Conservation (phyloP, 2,113 vertebrate genomes). For the Podarcis raffonei region DNA sequence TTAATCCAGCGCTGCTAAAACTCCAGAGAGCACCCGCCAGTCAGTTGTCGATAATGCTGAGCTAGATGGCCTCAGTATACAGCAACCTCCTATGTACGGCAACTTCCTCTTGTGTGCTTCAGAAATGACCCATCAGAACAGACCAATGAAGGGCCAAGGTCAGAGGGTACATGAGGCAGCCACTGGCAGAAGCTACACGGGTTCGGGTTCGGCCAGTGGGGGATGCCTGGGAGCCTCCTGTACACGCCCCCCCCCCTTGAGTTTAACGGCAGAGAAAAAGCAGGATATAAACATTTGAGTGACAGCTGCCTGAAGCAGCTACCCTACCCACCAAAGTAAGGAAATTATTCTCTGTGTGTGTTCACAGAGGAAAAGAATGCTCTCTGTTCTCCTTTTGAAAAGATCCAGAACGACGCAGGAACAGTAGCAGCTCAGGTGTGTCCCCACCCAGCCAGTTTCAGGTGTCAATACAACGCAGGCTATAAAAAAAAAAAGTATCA, state of each 20-base stretch:
- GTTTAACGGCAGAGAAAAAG: no score
- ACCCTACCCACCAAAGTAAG: background rate
- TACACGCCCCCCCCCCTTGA: background rate
- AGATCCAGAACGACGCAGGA: background rate
- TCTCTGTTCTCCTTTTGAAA: background rate
- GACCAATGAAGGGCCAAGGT: background rate
- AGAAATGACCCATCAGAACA: background rate
- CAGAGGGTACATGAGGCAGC: background rate
- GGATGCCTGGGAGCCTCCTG: background rate
- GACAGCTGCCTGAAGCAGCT: background rate
- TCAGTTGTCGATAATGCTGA: no score
- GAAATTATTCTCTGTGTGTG: background rate
- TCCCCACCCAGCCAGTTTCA: background rate
- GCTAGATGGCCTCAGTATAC: no score
- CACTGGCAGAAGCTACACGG: background rate
- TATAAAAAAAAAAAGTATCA: background rate
- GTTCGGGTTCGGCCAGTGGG: background rate
- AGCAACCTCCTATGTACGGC: no score
- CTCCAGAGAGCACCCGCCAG: no score
- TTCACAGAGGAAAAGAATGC: background rate
- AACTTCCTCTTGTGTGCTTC: background rate
- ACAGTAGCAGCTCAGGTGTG: background rate
- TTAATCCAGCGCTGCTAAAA: no score
- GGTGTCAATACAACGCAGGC: slow-evolving; percentile 1
- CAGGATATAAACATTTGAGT: background rate